Base-by-base conservation (phyloP, 2,797 vertebrate genomes). In the Poecilia wingei region DNA sequence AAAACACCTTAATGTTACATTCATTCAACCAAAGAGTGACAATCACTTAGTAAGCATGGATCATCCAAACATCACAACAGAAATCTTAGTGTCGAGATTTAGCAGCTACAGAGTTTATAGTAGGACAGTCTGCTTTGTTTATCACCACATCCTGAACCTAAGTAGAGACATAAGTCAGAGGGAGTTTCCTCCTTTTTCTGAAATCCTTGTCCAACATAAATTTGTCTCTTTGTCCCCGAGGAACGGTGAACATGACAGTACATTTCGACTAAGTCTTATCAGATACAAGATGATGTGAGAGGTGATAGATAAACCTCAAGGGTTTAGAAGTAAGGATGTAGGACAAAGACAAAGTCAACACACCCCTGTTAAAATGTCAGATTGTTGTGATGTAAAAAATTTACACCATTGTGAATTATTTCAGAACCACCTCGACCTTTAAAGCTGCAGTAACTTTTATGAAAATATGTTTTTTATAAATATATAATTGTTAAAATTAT, bases 81-180 rank as follows among this genome's bases (percentile, higher is more conserved):
- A 41, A 71, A 83, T 82, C 64, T 84, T 76, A 82, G 80, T 87
- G 72, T 75, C 36, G 10, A 81, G 64, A 79, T 74, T 66, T 69
- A n/a, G 75, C 68, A 70, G 74, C 73, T 51, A 79, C 83, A 75
- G 57, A 33, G 78, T 49, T 77, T 53, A 31, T 10, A 49, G 22
- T 46, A 31, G 47, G 39, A 69, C 49, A 72, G 36, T 77, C 74
- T 75, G 43, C 57, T 59, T 76, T 81, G 46, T 76, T 87, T 85
- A 81, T 72, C 46, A 72, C 49, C 69, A 74, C 59, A 74, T 55
- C 72, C 79, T 70, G 70, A 80, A 64, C 46, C 45, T 59, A 36
- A 75, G 43, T 59, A 31, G 61, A 76, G 71, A 85, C 73, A 82
- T 12, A 78, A 77, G 89, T 82, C 79, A 72, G n/a, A 75, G 39